phyloP scores from a whole-genome alignment of 1,140 invertebrate genomes.

The Aphelenchoides besseyi region DNA sequence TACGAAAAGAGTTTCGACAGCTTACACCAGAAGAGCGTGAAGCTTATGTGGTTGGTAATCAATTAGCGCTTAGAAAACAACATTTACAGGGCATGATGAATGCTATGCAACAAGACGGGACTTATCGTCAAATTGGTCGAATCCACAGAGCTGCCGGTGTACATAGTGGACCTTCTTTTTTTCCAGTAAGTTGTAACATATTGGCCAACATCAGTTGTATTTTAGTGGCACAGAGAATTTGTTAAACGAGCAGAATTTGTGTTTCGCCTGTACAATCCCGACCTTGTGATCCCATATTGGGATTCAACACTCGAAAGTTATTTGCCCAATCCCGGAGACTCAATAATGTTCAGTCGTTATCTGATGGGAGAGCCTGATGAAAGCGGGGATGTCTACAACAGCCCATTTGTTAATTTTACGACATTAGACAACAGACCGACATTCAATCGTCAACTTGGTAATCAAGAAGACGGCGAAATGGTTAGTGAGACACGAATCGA shows the following conservation, averaged over 20 bases:
- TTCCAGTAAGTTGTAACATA: slow-evolving; percentile 37
- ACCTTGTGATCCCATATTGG: slow-evolving; percentile 64
- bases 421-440: slow-evolving; percentile 48
- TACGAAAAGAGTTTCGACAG: slow-evolving; percentile 64
- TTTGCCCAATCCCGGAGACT: slow-evolving; percentile 59
- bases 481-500: slow-evolving; percentile 54
- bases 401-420: slow-evolving; percentile 54
- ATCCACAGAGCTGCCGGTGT: slow-evolving; percentile 51
- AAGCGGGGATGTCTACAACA: slow-evolving; percentile 42
- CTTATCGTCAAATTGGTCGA: slow-evolving; percentile 36
- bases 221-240: slow-evolving; percentile 53
- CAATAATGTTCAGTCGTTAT: slow-evolving; percentile 61
- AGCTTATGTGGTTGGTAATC: slow-evolving; percentile 45
- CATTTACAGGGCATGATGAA: slow-evolving; percentile 51
- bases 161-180: slow-evolving; percentile 58
- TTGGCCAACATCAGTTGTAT: no score
- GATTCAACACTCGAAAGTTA: slow-evolving; percentile 62
- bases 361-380: slow-evolving; percentile 59
- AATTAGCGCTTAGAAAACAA: background rate
- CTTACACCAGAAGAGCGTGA: slow-evolving; percentile 61
- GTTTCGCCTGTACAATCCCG: slow-evolving; percentile 50
- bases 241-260: slow-evolving; percentile 54
- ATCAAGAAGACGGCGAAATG: slow-evolving; percentile 51
- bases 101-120: slow-evolving; percentile 43
- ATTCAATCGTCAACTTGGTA: slow-evolving; percentile 45